Evolutionary conservation across 92 coral and sea anemone genomes (phyloP).

Genomic region (Heteractis magnifica): DNA sequence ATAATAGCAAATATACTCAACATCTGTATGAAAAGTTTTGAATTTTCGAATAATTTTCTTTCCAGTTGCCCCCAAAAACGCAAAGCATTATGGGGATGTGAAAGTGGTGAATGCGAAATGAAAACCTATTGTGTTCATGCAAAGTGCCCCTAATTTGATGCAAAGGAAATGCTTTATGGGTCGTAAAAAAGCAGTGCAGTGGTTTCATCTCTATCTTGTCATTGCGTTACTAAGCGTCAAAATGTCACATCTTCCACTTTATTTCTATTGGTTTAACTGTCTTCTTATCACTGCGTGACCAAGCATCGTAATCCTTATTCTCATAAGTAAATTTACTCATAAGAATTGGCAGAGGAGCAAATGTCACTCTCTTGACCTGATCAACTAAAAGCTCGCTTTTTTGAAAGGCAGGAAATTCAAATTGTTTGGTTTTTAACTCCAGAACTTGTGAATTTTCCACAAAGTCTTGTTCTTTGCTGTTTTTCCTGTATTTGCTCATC

Average conservation of each 20-base stretch:
- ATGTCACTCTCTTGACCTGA: conserved; percentile 4
- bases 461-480: neutral
- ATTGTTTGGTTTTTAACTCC: conserved; percentile 11
- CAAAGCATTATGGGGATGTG: too few species aligned
- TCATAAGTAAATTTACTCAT: conserved; percentile 24
- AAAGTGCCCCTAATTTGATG: too few species aligned
- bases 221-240: too few species aligned
- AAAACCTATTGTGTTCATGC: too few species aligned
- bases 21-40: too few species aligned
- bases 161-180: too few species aligned
- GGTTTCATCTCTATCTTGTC: too few species aligned
- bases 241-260: conserved; percentile 11
- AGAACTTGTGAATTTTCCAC: neutral
- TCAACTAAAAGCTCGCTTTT: neutral
- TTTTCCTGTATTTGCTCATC: neutral
- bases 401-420: conserved; percentile 18
- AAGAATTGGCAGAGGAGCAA: conserved; percentile 13
- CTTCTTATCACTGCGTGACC: conserved; percentile 31
- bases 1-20: too few species aligned
- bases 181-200: too few species aligned
- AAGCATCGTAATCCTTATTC: conserved; percentile 30
- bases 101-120: too few species aligned
- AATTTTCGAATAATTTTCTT: too few species aligned
- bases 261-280: neutral
- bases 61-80: too few species aligned